Base-by-base conservation (phyloP, 2,797 vertebrate genomes). In the Rhynchonycteris naso region DNA sequence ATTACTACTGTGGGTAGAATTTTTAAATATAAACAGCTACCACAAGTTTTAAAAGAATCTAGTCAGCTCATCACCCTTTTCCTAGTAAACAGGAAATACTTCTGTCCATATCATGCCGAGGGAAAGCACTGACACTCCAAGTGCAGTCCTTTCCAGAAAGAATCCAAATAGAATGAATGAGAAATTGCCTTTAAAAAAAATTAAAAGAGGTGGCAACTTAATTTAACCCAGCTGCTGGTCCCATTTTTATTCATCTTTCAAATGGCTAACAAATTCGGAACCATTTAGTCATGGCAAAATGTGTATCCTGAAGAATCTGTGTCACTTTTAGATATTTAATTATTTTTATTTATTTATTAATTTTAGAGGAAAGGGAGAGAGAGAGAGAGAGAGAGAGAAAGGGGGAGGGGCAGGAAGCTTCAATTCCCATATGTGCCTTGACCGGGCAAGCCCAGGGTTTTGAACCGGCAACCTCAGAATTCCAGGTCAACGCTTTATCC, bases 121-220 rank as follows among this genome's bases (percentile, higher is more conserved):
- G 43, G 35, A 50, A 86, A 91, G n/a, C 35, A 61, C 35, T 11
- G n/a, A 71, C 50, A 90, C 22, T 13, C 68, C 59, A 47, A 83
- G 13, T 38, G 26, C 24, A 80, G 21, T 59, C 14, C 59, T 89
- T 93, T 86, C 52, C 68, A 81, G 86, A 85, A 84, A 86, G 26
- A 92, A 90, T 85, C 68, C 58, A 72, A 52, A 79, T 33, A 56
- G 16, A 93, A 63, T 80, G 61, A 92, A 65, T 91, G 54, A 89
- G 58, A 96, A 88, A 81, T 35, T 81, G 76, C 33, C 79, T 93
- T 93, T 59, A 86, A 80, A 68, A 91, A 92, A 94, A 65, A 68
- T 16, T 2, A 56, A 94, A 90, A 54, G 84, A 76, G 75, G 50
- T 4, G 26, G 90, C 54, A 80, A 68, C 35, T 90, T 91, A 82